These are phyloP conservation scores for Lochmaea capreae DNA, from an alignment of 2,888 invertebrate species.

Conservation along the genomic window DNA sequence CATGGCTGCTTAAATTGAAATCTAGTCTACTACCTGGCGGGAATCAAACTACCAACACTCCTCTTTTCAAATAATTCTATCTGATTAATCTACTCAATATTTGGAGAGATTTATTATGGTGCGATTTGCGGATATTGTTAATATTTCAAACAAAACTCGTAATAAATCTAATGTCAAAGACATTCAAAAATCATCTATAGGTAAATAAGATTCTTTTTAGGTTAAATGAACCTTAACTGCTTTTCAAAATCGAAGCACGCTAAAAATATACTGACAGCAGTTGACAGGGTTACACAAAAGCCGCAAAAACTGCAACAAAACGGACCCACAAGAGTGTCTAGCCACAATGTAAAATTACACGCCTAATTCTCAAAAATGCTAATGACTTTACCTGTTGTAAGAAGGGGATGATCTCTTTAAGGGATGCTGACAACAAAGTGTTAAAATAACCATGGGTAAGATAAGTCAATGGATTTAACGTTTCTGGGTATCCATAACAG, in stretches of 20 bases:
- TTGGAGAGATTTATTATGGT: background rate
- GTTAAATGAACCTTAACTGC: slow-evolving; percentile 3
- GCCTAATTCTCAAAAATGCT: slow-evolving; percentile 45
- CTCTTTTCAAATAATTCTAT: too few species aligned
- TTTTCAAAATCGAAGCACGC: slow-evolving; percentile 1
- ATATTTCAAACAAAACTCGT: background rate
- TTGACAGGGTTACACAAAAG: slow-evolving; percentile 16
- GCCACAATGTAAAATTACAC: slow-evolving; percentile 43
- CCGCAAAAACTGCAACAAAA: slow-evolving; percentile 17
- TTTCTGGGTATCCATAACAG: slow-evolving; percentile 31
- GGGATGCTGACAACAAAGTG: slow-evolving; percentile 36
- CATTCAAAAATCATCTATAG: background rate
- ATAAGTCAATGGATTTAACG: slow-evolving; percentile 33
- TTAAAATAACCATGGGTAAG: slow-evolving; percentile 37
- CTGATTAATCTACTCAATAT: background rate
- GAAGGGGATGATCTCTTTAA: slow-evolving; percentile 47
- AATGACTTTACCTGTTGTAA: slow-evolving; percentile 49
- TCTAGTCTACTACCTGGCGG: too few species aligned
- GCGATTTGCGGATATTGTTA: too few species aligned
- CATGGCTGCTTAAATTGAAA: too few species aligned
- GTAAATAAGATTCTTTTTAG: background rate
- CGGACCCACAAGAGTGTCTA: slow-evolving; percentile 14
- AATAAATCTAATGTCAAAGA: background rate
- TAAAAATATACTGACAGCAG: slow-evolving; percentile 8
- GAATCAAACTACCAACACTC: too few species aligned